Base-by-base conservation (phyloP, 1,140 invertebrate species). In the Ips nitidus region DNA sequence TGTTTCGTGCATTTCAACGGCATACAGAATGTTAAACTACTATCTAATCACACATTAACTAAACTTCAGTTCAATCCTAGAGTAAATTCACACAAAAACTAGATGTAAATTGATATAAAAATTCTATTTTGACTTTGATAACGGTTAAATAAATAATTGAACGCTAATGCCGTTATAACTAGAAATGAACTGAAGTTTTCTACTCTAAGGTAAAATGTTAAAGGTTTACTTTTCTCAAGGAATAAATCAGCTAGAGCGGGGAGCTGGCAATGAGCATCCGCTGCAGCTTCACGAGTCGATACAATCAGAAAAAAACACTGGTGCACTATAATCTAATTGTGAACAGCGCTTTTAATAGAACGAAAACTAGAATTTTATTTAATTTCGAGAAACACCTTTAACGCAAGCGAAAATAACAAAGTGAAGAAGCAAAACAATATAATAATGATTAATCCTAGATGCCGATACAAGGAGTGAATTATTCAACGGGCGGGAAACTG, bases 1-100 rank as follows among this genome's bases (percentile, higher is more conserved):
- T 82, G 85, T 86, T 86, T 86, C 85, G 84, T 86, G 85, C 85
- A 86, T 86, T 86, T 86, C 85, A 84, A 84, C 83, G 85, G 84
- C 84, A 85, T 86, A 85, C 83, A 84, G 83, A 66, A 71, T 74
- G 74, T 64, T 71, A 71, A 69, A 73, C 70, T 75, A 73, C 70
- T 37, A 58, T 63, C 70, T 71, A 73, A 75, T 71, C 72, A 75
- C 73, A 71, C 42, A 69, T 62, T 52, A 47, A 71, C 62, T 41
- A 69, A 62, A 72, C 62, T 71, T 40, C 66, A 22, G 60, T 52
- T 43, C 67, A 52, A 8, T 58, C 55, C 65, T 40, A 59, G 22
- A 22, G 22, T 22, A 22, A 60, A 60, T 0, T 0, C 7, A 50
- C 45, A 45, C 4, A 1, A 6, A 3, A 6, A 22, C 6, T 3